Evolutionary conservation across 2,113 vertebrate species (phyloP).

Genomic region (Panthera uncia): DNA sequence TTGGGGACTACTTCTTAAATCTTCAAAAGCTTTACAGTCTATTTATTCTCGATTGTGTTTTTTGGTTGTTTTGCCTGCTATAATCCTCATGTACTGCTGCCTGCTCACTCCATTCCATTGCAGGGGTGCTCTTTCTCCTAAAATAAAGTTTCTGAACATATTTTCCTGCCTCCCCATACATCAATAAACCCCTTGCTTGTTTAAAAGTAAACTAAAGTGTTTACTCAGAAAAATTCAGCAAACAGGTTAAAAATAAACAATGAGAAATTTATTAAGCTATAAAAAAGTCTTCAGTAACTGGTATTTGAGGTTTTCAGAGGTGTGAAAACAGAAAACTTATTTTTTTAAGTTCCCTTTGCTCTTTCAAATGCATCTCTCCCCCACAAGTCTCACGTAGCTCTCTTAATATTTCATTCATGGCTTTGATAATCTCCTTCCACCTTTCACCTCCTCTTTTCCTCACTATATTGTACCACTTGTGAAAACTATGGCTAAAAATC

Average conservation of each 20-base stretch:
- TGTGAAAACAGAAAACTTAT: not conserved
- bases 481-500: not conserved
- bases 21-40: not conserved
- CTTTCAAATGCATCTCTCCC: not conserved
- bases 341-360: not conserved
- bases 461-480: not conserved
- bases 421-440: not conserved
- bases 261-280: not conserved
- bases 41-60: not conserved
- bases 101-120: not conserved
- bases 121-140: not conserved
- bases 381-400: not conserved
- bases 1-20: not conserved
- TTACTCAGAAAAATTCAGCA: not conserved
- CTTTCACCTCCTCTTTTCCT: not conserved
- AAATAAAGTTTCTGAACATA: not conserved
- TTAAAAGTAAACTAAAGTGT: not conserved
- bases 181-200: not conserved
- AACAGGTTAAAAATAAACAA: not conserved
- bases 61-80: not conserved
- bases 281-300: not conserved
- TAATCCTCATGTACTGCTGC: not conserved
- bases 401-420: not conserved
- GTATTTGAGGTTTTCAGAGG: not conserved
- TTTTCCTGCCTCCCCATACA: not conserved